phyloP scores from a whole-genome alignment of 35 echinoderm and acorn worm species.

The Chiridota heheva region DNA sequence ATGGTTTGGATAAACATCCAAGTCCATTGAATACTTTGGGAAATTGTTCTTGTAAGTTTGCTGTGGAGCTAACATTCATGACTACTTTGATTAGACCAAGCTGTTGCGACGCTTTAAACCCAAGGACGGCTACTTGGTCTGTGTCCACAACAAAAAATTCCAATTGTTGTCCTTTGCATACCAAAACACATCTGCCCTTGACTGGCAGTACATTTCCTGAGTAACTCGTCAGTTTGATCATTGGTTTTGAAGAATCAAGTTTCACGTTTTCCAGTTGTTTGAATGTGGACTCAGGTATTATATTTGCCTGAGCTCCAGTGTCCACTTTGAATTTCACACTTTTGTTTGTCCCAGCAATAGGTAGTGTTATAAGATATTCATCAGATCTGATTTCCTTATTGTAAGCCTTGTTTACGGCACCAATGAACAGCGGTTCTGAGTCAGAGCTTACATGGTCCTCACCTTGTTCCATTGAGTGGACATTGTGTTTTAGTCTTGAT shows the following conservation, averaged over 20 bases:
- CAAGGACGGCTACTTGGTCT: background rate
- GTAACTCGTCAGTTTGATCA: slow-evolving; percentile 30
- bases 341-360: background rate
- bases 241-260: background rate
- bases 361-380: background rate
- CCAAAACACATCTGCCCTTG: slow-evolving; percentile 1
- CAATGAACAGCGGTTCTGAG: slow-evolving; percentile 1
- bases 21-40: slow-evolving; percentile 12
- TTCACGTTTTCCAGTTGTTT: slow-evolving; percentile 1
- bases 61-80: slow-evolving; percentile 3
- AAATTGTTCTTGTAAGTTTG: background rate
- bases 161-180: background rate
- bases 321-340: slow-evolving; percentile 3
- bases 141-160: slow-evolving; percentile 19
- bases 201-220: slow-evolving; percentile 14
- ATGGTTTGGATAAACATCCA: slow-evolving; percentile 23
- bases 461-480: slow-evolving; percentile 7
- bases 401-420: background rate
- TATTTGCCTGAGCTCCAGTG: slow-evolving; percentile 7
- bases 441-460: background rate
- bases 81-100: background rate
- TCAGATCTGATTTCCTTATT: background rate
- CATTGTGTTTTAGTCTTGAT: background rate
- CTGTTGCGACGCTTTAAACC: background rate
- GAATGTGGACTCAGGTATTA: slow-evolving; percentile 2